Evolutionary conservation across 2,888 invertebrate genomes (phyloP).

Genomic region (Salpingus planirostris): DNA sequence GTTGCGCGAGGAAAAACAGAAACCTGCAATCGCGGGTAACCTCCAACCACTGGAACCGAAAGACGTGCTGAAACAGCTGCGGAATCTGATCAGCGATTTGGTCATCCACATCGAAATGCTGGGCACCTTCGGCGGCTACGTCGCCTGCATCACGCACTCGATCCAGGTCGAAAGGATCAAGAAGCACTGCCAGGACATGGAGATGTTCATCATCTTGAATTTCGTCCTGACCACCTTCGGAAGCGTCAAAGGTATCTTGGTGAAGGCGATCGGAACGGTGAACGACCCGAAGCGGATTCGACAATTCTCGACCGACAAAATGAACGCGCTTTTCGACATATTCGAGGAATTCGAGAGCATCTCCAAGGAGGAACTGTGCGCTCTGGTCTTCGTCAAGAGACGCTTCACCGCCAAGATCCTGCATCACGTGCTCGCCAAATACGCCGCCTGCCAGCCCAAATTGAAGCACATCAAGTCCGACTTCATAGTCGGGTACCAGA

Average conservation of each 20-base stretch:
- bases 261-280: constrained; percentile 42
- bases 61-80: constrained; percentile 24
- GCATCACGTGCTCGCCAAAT: constrained; percentile 55
- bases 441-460: constrained; percentile 41
- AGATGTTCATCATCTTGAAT: constrained; percentile 25
- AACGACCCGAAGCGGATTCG: constrained; percentile 42
- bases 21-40: constrained; percentile 3
- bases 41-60: constrained; percentile 27
- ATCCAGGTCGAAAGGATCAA: constrained; percentile 54
- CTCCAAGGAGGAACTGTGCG: constrained; percentile 48
- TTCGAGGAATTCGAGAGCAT: constrained; percentile 49
- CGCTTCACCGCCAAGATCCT: constrained; percentile 69
- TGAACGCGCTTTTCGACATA: constrained; percentile 52
- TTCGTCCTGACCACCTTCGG: constrained; percentile 38
- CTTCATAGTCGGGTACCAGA: constrained; percentile 62
- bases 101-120: constrained; percentile 43
- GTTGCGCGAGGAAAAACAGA: background rate
- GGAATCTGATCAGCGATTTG: constrained; percentile 29
- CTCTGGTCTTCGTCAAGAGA: constrained; percentile 63
- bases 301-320: constrained; percentile 55
- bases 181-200: constrained; percentile 20
- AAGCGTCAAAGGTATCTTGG: constrained; percentile 46
- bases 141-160: constrained; percentile 50
- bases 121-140: constrained; percentile 51
- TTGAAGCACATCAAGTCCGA: constrained; percentile 56